phyloP scores from a whole-genome alignment of 2,113 vertebrate genomes.

The Melanostigma gelatinosum region DNA sequence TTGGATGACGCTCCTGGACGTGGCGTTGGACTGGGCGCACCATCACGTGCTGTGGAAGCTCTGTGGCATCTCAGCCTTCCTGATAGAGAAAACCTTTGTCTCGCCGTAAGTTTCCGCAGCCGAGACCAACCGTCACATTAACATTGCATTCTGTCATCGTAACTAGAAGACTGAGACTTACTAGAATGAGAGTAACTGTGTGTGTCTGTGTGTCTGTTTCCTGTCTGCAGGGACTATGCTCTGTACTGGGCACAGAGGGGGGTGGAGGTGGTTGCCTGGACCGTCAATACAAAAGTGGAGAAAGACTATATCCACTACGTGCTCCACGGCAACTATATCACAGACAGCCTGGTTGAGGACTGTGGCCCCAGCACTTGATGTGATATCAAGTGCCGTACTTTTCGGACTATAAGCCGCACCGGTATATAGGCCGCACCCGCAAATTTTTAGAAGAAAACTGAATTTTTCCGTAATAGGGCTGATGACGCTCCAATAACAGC shows the following conservation, averaged over 20 bases:
- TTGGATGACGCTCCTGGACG: slow-evolving; percentile 84
- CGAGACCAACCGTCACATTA: not conserved
- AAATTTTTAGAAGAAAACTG: no score
- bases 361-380: slow-evolving; percentile 61
- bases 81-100: slow-evolving; percentile 93
- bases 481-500: no score
- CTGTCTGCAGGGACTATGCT: slow-evolving; percentile 87
- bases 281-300: slow-evolving; percentile 91
- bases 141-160: not conserved
- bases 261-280: slow-evolving; percentile 92
- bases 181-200: not conserved
- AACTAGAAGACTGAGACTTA: not conserved
- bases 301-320: slow-evolving; percentile 89
- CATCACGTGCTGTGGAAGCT: slow-evolving; percentile 92
- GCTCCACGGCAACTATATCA: slow-evolving; percentile 91
- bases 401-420: no score
- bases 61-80: slow-evolving; percentile 92
- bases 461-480: no score
- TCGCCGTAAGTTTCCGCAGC: slow-evolving; percentile 87
- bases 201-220: not conserved
- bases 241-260: slow-evolving; percentile 89
- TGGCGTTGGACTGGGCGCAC: slow-evolving; percentile 90
- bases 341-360: slow-evolving; percentile 94
- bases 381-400: no score
- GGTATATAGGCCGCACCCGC: no score